Conservation (phyloP, 2,113 vertebrate species). For the Jacana jacana region DNA sequence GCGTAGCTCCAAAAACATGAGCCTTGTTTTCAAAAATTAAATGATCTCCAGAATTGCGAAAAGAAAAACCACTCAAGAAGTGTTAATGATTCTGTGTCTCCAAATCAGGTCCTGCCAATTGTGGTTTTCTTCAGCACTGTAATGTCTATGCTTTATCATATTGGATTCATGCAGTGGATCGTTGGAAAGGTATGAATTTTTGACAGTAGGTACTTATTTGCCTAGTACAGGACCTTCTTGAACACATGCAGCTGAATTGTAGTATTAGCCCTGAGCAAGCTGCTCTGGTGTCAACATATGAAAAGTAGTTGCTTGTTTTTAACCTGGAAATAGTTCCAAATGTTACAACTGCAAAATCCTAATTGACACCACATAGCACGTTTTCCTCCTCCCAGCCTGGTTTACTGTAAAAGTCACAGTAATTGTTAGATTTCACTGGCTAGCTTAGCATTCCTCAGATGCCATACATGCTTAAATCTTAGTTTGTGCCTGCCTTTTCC, state of each 20-base stretch:
- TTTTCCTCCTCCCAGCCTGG: background rate
- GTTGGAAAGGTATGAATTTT: slow-evolving; percentile 80
- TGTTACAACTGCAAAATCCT: background rate
- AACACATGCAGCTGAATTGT: background rate
- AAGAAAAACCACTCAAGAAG: background rate
- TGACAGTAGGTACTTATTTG: background rate
- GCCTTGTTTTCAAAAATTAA: background rate
- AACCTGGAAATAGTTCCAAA: background rate
- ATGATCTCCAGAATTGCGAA: background rate
- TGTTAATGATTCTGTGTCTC: background rate
- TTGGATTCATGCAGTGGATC: slow-evolving; percentile 87
- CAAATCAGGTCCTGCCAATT: slow-evolving; percentile 82
- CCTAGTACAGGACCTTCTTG: background rate
- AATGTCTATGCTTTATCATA: slow-evolving; percentile 83
- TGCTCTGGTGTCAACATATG: background rate
- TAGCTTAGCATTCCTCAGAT: background rate
- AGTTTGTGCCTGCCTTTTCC: background rate
- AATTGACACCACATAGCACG: background rate
- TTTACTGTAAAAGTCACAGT: background rate
- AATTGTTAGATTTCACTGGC: background rate
- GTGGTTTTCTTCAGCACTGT: slow-evolving; percentile 86
- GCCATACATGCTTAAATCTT: background rate
- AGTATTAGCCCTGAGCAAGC: background rate
- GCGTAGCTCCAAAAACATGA: background rate
- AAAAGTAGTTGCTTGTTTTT: background rate